A percentile compares a stretch with the other conserved stretches of the same genome.
Evolutionary conservation across 1,140 invertebrate species (phyloP).

Genomic region (Zelostemma sp.): DNA sequence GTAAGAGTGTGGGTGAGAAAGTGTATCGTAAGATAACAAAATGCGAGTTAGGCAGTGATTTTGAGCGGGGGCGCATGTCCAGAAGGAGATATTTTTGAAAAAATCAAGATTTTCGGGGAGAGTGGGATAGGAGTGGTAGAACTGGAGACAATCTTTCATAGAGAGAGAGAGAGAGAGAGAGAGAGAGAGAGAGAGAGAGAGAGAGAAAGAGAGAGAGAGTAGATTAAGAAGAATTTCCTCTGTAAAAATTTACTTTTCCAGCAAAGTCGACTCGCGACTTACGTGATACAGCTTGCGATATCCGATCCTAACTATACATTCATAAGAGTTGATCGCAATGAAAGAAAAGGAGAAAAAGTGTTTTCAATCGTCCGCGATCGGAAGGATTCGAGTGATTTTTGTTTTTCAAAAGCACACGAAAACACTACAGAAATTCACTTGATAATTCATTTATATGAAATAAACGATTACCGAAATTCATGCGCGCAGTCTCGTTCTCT

Average conservation of each 20-base stretch:
- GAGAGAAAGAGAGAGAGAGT: background rate
- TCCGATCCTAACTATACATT: slow-evolving; percentile 49
- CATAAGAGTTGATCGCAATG: slow-evolving; percentile 25
- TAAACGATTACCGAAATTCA: slow-evolving; percentile 33
- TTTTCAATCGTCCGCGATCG: too few species aligned
- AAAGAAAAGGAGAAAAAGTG: slow-evolving; percentile 12
- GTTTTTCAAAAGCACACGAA: slow-evolving; percentile 22
- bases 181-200: too few species aligned
- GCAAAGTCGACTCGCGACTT: slow-evolving; percentile 44
- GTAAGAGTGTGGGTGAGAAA: too few species aligned
- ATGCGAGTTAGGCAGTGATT: too few species aligned
- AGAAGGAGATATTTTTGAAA: too few species aligned
- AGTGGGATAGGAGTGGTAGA: too few species aligned
- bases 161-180: too few species aligned
- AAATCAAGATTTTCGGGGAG: too few species aligned
- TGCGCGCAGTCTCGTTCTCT: too few species aligned
- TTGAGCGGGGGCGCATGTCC: too few species aligned
- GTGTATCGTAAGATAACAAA: too few species aligned
- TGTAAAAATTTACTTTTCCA: slow-evolving; percentile 50
- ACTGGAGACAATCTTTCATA: too few species aligned
- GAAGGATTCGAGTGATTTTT: slow-evolving; percentile 12
- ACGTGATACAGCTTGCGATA: slow-evolving; percentile 48
- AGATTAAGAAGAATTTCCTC: slow-evolving; percentile 40
- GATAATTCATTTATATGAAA: slow-evolving; percentile 36
- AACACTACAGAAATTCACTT: slow-evolving; percentile 23